Conservation (phyloP, 2,113 vertebrate genomes). For the Mesoclemmys tuberculata region DNA sequence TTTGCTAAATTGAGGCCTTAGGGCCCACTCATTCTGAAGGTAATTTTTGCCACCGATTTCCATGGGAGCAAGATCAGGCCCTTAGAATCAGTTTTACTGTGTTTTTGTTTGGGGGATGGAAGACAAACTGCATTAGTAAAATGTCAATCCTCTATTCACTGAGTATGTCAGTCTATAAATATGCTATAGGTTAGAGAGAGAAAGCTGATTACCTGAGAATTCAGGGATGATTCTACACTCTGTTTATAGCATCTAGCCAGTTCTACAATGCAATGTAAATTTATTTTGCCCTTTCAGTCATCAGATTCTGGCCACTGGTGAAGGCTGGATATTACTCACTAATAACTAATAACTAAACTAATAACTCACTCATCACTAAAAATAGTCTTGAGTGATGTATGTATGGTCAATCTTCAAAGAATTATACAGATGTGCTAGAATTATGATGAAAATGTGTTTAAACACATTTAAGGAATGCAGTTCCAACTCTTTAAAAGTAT, state of each 20-base stretch:
- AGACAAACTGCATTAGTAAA: neutral
- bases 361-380: too few species aligned
- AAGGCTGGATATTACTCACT: neutral
- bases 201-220: neutral
- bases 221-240: fast-evolving
- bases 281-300: neutral
- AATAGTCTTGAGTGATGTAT: neutral
- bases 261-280: fast-evolving
- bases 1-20: neutral
- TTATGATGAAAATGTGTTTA: neutral
- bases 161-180: fast-evolving
- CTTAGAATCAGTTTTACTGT: fast-evolving
- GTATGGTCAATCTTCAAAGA: neutral
- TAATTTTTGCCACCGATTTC: neutral
- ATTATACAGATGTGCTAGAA: neutral
- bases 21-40: neutral
- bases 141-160: neutral
- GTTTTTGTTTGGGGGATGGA: neutral
- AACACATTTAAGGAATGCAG: too few species aligned
- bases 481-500: neutral
- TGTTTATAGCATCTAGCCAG: neutral
- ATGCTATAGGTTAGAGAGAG: neutral
- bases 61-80: neutral
- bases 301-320: neutral
- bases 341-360: too few species aligned